Conservation (phyloP, 2,888 invertebrate species). For the Caenorhabditis sp. region DNA sequence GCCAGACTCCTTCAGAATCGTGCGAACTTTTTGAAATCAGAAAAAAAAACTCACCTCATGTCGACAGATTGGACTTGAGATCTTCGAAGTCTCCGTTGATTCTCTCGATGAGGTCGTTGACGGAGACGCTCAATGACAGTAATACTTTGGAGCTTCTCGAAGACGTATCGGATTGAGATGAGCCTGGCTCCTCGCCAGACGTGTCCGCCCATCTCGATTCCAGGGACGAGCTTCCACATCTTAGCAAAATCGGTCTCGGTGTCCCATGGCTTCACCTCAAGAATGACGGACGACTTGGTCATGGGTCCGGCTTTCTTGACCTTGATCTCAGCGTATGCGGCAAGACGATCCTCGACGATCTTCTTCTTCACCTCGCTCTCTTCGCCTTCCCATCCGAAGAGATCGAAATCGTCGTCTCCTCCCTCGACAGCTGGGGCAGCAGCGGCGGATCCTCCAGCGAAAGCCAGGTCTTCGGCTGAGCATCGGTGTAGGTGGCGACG, state of each 20-base stretch:
- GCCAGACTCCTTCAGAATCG: too few relatives aligned
- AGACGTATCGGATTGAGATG: constrained; percentile 69
- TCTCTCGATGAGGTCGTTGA: constrained; percentile 77
- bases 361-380: constrained; percentile 84
- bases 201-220: constrained; percentile 93
- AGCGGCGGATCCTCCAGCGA: constrained; percentile 70
- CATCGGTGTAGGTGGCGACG: constrained; percentile 77
- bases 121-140: constrained; percentile 79
- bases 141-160: constrained; percentile 80
- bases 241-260: constrained; percentile 95
- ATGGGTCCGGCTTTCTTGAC: constrained; percentile 93
- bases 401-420: constrained; percentile 79
- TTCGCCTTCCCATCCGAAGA: constrained; percentile 81
- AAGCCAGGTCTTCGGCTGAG: constrained; percentile 75
- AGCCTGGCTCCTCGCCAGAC: constrained; percentile 92
- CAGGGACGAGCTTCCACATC: constrained; percentile 89
- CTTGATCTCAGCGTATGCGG: constrained; percentile 95
- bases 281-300: constrained; percentile 94
- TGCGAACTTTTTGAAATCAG: too few relatives aligned
- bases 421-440: constrained; percentile 68
- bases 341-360: constrained; percentile 92
- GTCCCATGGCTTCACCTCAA: constrained; percentile 98
- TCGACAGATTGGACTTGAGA: constrained; percentile 81
- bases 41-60: too few relatives aligned
- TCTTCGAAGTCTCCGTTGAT: constrained; percentile 78